A percentile compares a stretch with the other conserved stretches of the same genome.
Evolutionary conservation across 2,797 vertebrate species (phyloP).

Genomic region (Mormyrus hasselquistii): DNA sequence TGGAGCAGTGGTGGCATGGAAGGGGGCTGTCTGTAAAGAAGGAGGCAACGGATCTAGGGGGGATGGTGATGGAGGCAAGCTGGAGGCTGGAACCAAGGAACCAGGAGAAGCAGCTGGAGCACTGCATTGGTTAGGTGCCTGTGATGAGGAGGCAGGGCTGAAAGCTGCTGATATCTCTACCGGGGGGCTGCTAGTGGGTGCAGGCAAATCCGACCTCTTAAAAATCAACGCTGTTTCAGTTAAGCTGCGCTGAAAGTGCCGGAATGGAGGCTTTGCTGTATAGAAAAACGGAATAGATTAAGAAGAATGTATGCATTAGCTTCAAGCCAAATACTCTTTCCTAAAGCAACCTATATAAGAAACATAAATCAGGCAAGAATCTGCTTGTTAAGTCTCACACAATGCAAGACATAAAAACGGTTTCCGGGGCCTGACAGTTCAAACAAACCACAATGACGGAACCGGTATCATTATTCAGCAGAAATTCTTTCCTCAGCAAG

Average conservation of each 20-base stretch:
- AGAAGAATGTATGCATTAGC: not conserved
- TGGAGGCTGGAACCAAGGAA: conserved; percentile 23
- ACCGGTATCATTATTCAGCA: not conserved
- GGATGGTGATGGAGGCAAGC: conserved; percentile 31
- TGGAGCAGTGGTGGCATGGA: conserved; percentile 26
- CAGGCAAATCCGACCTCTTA: conserved; percentile 51
- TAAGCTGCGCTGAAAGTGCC: conserved; percentile 78
- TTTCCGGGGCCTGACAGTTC: not conserved
- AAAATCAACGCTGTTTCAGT: conserved; percentile 80
- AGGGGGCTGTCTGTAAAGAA: conserved; percentile 29
- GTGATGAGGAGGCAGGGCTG: conserved; percentile 44
- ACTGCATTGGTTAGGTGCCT: not conserved
- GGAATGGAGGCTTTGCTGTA: conserved; percentile 62
- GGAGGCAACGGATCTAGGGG: conserved; percentile 26
- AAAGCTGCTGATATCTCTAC: conserved; percentile 55
- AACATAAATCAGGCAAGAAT: not conserved
- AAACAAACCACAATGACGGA: not conserved
- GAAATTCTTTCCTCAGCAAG: not conserved
- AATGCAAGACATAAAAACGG: not conserved
- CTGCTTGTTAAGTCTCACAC: not conserved
- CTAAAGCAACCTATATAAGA: not conserved
- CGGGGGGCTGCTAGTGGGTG: conserved; percentile 50
- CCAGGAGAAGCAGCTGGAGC: conserved; percentile 32
- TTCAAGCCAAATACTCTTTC: not conserved
- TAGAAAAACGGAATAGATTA: not conserved